These are phyloP conservation scores for Boleophthalmus pectinirostris DNA, from an alignment of 2,113 vertebrate species.

Conservation along the genomic window DNA sequence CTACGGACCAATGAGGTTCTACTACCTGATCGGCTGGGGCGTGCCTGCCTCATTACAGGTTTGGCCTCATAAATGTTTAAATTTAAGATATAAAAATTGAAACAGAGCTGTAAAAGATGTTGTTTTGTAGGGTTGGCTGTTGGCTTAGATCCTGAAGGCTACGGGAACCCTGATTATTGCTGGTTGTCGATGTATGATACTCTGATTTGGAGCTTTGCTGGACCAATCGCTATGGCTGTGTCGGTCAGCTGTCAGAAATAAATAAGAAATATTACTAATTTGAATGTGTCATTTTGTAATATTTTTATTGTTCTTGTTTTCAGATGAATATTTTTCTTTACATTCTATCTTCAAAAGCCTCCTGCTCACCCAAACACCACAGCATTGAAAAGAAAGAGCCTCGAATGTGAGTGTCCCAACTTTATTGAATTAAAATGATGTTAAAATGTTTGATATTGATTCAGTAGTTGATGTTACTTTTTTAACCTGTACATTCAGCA, in stretches of 20 bases:
- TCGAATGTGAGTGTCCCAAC: slow-evolving; percentile 80
- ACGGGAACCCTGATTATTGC: slow-evolving; percentile 94
- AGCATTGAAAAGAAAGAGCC: slow-evolving; percentile 88
- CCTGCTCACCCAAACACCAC: slow-evolving; percentile 78
- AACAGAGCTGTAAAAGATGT: neutral
- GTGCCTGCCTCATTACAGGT: slow-evolving; percentile 94
- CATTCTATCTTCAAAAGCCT: slow-evolving; percentile 83
- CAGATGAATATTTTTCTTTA: slow-evolving; percentile 90
- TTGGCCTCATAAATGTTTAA: neutral
- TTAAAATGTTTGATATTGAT: neutral
- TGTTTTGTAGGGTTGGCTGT: slow-evolving; percentile 84
- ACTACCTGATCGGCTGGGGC: slow-evolving; percentile 94
- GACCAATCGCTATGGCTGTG: slow-evolving; percentile 83
- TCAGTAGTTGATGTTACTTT: neutral
- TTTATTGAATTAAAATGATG: neutral
- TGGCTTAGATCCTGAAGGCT: slow-evolving; percentile 92
- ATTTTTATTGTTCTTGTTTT: slow-evolving; percentile 15
- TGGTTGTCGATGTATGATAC: slow-evolving; percentile 93
- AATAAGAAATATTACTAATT: neutral
- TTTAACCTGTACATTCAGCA: neutral
- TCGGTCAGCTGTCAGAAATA: slow-evolving; percentile 77
- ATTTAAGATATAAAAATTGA: neutral
- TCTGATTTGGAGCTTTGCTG: slow-evolving; percentile 92
- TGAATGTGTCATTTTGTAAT: neutral
- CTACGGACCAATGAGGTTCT: slow-evolving; percentile 93